These are phyloP conservation scores for Lepidurus apus DNA, from an alignment of 1,140 invertebrate species.

Conservation along the genomic window DNA sequence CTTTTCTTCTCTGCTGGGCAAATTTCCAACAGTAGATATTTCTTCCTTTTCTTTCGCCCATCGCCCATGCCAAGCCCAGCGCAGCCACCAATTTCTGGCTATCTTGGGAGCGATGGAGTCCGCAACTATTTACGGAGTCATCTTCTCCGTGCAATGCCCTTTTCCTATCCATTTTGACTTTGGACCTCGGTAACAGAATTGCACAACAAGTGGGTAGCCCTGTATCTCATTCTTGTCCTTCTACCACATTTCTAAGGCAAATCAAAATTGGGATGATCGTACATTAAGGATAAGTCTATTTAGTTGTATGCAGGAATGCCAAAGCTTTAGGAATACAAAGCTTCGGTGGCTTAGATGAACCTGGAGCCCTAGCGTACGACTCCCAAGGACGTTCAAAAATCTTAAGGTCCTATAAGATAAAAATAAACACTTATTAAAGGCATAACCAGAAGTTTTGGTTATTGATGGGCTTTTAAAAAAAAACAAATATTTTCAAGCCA, in stretches of 20 bases:
- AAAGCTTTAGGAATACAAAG: too few relatives aligned
- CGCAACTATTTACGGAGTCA: constrained; percentile 13
- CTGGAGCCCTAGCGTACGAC: too few relatives aligned
- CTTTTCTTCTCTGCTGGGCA: neutral
- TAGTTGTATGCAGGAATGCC: too few relatives aligned
- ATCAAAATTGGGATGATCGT: too few relatives aligned
- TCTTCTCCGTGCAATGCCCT: neutral
- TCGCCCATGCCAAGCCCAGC: neutral
- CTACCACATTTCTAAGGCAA: neutral
- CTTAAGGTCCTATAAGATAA: too few relatives aligned
- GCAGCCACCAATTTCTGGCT: constrained; percentile 15
- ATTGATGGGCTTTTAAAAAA: too few relatives aligned
- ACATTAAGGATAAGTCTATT: too few relatives aligned
- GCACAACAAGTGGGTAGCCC: neutral
- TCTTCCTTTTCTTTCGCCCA: neutral
- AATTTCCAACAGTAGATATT: neutral
- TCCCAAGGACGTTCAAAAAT: too few relatives aligned
- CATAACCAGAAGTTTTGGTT: too few relatives aligned
- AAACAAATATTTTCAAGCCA: neutral
- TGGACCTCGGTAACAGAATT: neutral
- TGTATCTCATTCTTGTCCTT: neutral
- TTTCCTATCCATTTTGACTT: constrained; percentile 10
- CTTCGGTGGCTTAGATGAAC: too few relatives aligned
- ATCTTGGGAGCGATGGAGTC: constrained; percentile 21
- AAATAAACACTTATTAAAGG: too few relatives aligned